Evolutionary conservation across 2,113 vertebrate genomes (phyloP).

Genomic region (Xiphias gladius): DNA sequence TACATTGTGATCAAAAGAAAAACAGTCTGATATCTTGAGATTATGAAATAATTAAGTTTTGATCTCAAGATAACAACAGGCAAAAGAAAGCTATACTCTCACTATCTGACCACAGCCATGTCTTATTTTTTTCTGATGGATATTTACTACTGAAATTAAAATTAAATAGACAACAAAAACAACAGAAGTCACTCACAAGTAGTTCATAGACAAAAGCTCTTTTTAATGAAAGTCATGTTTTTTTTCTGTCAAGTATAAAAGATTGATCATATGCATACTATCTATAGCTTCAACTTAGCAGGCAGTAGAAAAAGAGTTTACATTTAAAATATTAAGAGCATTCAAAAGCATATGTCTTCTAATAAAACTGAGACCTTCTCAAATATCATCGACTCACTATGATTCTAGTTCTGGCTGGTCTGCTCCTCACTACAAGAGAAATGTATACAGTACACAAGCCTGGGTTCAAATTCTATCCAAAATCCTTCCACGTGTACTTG

Average conservation of each 20-base stretch:
- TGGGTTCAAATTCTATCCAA: conserved; percentile 27
- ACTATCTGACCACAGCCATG: no score
- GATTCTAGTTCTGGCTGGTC: conserved; percentile 67
- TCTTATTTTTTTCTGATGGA: background rate
- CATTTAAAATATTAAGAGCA: conserved; percentile 81
- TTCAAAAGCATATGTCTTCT: conserved; percentile 77
- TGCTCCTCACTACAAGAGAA: conserved; percentile 51
- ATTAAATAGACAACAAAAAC: conserved; percentile 23
- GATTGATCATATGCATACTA: conserved; percentile 75
- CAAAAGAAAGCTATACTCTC: no score
- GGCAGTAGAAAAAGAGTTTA: conserved; percentile 81
- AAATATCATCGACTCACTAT: conserved; percentile 55
- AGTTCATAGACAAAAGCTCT: conserved; percentile 78
- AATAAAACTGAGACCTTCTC: conserved; percentile 72
- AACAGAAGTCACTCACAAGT: conserved; percentile 30
- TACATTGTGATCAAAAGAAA: no score
- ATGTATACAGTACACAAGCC: conserved; percentile 30
- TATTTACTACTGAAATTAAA: background rate
- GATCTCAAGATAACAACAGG: no score
- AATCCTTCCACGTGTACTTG: conserved; percentile 7
- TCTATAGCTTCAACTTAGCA: conserved; percentile 80
- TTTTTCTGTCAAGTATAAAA: conserved; percentile 76
- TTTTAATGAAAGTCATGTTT: conserved; percentile 70
- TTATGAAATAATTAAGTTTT: no score
- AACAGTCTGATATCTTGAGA: no score